Conservation (phyloP, 2,113 vertebrate species). For the Tenrec ecaudatus region DNA sequence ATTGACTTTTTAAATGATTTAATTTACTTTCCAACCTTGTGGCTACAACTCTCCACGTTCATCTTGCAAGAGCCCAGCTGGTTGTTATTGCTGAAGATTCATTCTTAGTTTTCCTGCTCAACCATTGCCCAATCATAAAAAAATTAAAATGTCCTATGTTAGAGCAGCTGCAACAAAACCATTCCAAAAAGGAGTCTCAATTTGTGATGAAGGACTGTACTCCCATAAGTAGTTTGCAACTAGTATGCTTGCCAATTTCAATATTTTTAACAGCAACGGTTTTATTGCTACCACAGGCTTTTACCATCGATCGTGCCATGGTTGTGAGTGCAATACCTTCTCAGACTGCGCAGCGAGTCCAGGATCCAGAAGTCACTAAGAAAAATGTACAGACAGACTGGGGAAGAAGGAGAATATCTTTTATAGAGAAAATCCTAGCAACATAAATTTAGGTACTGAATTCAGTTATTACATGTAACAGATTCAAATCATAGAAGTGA, state of each 20-base stretch:
- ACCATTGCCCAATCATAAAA: slow-evolving; percentile 6
- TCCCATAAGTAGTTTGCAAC: neutral
- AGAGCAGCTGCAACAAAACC: neutral
- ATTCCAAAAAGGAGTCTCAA: neutral
- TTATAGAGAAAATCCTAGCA: too few relatives aligned
- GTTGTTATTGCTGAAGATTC: neutral
- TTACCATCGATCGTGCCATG: too few relatives aligned
- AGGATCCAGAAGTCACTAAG: too few relatives aligned
- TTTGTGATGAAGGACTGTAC: neutral
- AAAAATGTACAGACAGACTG: too few relatives aligned
- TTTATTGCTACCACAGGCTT: too few relatives aligned
- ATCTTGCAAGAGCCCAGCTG: neutral
- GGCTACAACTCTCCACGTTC: neutral
- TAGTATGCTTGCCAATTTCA: neutral
- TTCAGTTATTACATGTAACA: too few relatives aligned
- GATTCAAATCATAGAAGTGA: too few relatives aligned
- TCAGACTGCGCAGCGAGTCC: too few relatives aligned
- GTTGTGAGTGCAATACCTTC: too few relatives aligned
- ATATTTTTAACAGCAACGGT: too few relatives aligned
- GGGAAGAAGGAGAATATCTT: too few relatives aligned
- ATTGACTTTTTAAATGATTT: slow-evolving; percentile 8
- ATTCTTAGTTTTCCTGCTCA: slow-evolving; percentile 29
- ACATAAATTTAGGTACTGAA: too few relatives aligned
- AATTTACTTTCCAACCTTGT: neutral
- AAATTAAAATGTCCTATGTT: neutral